These are phyloP conservation scores for Cygnus buccinator DNA, from an alignment of 2,113 vertebrate species.

Conservation along the genomic window DNA sequence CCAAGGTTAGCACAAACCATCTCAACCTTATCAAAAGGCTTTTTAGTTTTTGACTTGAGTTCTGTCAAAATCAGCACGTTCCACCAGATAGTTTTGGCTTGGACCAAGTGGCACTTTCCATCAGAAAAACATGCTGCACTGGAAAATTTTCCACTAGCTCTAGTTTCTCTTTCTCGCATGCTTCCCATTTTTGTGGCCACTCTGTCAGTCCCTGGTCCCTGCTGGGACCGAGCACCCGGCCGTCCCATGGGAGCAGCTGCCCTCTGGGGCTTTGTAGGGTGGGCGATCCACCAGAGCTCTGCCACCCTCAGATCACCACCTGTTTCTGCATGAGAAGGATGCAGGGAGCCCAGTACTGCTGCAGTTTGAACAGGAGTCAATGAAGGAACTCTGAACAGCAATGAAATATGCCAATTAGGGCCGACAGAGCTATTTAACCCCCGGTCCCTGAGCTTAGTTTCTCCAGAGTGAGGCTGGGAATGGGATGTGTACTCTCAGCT, in stretches of 20 bases:
- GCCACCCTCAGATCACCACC: too few species aligned
- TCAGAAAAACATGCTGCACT: not conserved
- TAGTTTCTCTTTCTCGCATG: not conserved
- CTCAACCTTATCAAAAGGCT: not conserved
- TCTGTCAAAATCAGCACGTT: conserved; percentile 61
- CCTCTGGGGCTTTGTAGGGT: not conserved
- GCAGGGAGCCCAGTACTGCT: not conserved
- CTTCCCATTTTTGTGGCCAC: conserved; percentile 52
- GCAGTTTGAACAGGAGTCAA: not conserved
- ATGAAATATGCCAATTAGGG: not conserved
- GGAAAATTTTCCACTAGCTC: not conserved
- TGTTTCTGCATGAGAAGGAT: not conserved
- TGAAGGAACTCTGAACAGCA: not conserved
- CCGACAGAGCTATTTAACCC: not conserved
- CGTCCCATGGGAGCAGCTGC: not conserved
- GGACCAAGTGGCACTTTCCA: conserved; percentile 18
- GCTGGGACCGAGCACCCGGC: not conserved
- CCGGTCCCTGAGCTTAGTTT: not conserved
- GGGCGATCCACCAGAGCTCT: not conserved
- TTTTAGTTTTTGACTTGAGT: not conserved
- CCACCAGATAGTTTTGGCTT: conserved; percentile 32
- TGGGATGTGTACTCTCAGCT: not conserved
- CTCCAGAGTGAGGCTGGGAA: not conserved
- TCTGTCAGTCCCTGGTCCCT: not conserved
- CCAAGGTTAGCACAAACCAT: not conserved